phyloP scores from a whole-genome alignment of 2,113 vertebrate genomes.

The Plotosus lineatus region DNA sequence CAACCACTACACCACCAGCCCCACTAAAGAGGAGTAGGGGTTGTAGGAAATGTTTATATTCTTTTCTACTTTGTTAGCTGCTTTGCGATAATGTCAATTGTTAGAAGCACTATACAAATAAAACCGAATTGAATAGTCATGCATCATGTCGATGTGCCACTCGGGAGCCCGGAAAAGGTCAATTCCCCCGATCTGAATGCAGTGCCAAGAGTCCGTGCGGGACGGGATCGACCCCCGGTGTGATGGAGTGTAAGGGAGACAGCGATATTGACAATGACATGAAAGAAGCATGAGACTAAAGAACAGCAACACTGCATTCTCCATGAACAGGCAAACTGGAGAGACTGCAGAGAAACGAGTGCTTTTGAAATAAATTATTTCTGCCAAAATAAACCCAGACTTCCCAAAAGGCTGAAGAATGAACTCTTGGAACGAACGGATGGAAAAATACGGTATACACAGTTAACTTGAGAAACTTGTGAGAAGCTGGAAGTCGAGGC shows the following conservation, averaged over 20 bases:
- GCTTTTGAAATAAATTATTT: background rate
- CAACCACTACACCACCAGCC: no score
- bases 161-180: no score
- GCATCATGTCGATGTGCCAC: no score
- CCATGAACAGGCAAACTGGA: background rate
- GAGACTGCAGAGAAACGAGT: background rate
- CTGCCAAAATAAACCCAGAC: background rate
- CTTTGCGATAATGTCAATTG: no score
- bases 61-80: no score
- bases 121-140: no score
- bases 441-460: no score
- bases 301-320: background rate
- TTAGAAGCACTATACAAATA: no score
- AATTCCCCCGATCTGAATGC: background rate
- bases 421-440: background rate
- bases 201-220: background rate
- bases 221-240: background rate
- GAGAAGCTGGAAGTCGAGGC: no score
- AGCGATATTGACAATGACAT: background rate
- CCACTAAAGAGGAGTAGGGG: no score
- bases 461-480: no score
- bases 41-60: no score
- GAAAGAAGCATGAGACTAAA: background rate
- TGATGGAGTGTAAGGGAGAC: slow-evolving; percentile 31
- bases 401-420: background rate